A percentile compares a stretch with the other conserved stretches of the same genome.
Conservation (phyloP, 1,140 invertebrate genomes). For the Drosophila elegans region DNA sequence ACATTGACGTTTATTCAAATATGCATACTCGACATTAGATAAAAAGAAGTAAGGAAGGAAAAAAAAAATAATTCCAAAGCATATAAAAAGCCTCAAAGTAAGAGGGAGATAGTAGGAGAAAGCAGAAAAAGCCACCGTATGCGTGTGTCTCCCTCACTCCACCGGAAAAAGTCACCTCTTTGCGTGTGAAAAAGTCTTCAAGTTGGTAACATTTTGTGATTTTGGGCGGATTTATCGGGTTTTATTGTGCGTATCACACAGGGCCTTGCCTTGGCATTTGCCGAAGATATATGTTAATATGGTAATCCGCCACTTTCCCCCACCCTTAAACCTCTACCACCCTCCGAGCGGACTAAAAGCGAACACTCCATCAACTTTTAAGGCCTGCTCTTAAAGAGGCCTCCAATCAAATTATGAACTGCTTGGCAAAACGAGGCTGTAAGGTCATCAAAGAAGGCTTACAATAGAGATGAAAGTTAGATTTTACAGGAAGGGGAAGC, state of each 20-base stretch:
- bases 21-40: slow-evolving; percentile 63
- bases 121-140: slow-evolving; percentile 22
- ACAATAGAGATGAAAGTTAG: slow-evolving; percentile 24
- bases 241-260: slow-evolving; percentile 77
- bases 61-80: slow-evolving; percentile 39
- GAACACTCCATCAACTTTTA: slow-evolving; percentile 63
- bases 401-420: slow-evolving; percentile 59
- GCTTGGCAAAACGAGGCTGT: neutral
- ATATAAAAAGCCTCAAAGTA: slow-evolving; percentile 21
- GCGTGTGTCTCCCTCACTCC: slow-evolving; percentile 15
- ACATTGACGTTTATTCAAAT: slow-evolving; percentile 83
- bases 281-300: slow-evolving; percentile 73
- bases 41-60: neutral
- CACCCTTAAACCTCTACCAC: neutral
- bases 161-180: slow-evolving; percentile 43
- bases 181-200: slow-evolving; percentile 78
- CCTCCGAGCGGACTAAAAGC: neutral
- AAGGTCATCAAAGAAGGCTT: slow-evolving; percentile 33
- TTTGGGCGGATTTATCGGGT: slow-evolving; percentile 73
- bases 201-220: slow-evolving; percentile 72
- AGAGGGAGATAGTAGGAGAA: neutral
- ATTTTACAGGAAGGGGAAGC: slow-evolving; percentile 1
- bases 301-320: slow-evolving; percentile 50
- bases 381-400: slow-evolving; percentile 49
- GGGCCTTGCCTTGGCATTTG: slow-evolving; percentile 62